Evolutionary conservation across 1,140 invertebrate species (phyloP).

Genomic region (Trichogramma pretiosum): DNA sequence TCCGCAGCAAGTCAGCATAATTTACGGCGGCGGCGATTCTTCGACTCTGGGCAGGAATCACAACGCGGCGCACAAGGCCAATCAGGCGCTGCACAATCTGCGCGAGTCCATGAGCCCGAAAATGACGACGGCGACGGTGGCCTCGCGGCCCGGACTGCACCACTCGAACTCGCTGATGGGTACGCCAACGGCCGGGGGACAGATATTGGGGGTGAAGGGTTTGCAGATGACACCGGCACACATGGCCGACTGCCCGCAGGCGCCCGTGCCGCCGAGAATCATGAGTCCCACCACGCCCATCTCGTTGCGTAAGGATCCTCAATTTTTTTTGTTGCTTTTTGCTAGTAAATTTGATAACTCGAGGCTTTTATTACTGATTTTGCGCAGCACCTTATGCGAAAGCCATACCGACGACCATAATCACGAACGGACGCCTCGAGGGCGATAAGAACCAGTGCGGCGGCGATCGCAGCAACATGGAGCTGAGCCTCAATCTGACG

Average conservation of each 20-base stretch:
- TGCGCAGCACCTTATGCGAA: slow-evolving; percentile 12
- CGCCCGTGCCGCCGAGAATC: slow-evolving; percentile 20
- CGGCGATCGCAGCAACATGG: slow-evolving; percentile 35
- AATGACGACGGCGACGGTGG: slow-evolving; percentile 15
- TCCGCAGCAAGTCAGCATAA: neutral
- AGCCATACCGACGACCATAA: slow-evolving; percentile 14
- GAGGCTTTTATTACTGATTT: too few species aligned
- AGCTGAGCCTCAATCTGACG: slow-evolving; percentile 35
- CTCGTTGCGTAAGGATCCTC: neutral
- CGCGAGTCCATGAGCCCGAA: slow-evolving; percentile 29
- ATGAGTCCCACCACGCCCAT: slow-evolving; percentile 22
- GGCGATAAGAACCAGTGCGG: slow-evolving; percentile 23
- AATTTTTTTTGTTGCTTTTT: too few species aligned
- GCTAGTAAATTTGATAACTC: too few species aligned
- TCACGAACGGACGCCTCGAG: slow-evolving; percentile 19
- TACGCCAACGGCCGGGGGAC: slow-evolving; percentile 23
- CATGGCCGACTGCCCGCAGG: slow-evolving; percentile 17
- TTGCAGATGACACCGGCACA: slow-evolving; percentile 26
- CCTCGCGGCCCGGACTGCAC: slow-evolving; percentile 14
- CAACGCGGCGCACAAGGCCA: slow-evolving; percentile 24
- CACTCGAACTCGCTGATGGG: slow-evolving; percentile 19
- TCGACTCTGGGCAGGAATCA: too few species aligned
- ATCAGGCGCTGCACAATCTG: slow-evolving; percentile 34
- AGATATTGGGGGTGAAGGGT: slow-evolving; percentile 38
- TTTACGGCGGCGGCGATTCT: neutral